phyloP scores from a whole-genome alignment of 2,888 invertebrate species.

The Monoplex corrugatus region DNA sequence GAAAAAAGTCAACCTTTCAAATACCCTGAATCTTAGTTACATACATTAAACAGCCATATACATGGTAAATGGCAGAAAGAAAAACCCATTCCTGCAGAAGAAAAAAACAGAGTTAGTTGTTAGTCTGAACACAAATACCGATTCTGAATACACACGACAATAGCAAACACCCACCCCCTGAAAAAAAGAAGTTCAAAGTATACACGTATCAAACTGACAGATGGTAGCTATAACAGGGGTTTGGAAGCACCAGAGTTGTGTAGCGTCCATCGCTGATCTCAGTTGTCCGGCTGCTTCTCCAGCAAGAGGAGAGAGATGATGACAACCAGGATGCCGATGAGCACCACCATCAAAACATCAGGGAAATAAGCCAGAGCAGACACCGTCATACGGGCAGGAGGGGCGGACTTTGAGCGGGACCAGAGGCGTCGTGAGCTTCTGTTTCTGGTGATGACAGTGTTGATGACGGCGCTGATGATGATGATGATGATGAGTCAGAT shows the following conservation, averaged over 20 bases:
- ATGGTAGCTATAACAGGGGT: too few relatives aligned
- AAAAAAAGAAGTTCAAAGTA: too few relatives aligned
- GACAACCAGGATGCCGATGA: constrained; percentile 50
- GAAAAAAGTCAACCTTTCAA: too few relatives aligned
- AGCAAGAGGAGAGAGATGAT: constrained; percentile 44
- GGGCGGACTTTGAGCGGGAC: constrained; percentile 26
- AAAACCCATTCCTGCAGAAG: too few relatives aligned
- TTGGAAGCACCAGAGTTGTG: constrained; percentile 19
- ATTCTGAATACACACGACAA: too few relatives aligned
- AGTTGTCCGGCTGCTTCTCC: constrained; percentile 47
- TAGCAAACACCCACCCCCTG: too few relatives aligned
- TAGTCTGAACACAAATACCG: too few relatives aligned
- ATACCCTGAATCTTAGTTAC: too few relatives aligned
- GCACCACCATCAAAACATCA: constrained; percentile 68
- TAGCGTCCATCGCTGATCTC: not conserved
- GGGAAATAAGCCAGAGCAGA: constrained; percentile 76
- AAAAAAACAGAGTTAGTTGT: too few relatives aligned
- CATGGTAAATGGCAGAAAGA: too few relatives aligned
- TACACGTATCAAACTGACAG: too few relatives aligned
- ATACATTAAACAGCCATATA: too few relatives aligned
- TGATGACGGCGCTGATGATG: not conserved
- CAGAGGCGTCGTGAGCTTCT: not conserved
- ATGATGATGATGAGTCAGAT: not conserved
- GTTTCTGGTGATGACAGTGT: not conserved
- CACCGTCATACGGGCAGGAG: constrained; percentile 77